Conservation (phyloP, 2,888 invertebrate species). For the Thereva nobilitata region DNA sequence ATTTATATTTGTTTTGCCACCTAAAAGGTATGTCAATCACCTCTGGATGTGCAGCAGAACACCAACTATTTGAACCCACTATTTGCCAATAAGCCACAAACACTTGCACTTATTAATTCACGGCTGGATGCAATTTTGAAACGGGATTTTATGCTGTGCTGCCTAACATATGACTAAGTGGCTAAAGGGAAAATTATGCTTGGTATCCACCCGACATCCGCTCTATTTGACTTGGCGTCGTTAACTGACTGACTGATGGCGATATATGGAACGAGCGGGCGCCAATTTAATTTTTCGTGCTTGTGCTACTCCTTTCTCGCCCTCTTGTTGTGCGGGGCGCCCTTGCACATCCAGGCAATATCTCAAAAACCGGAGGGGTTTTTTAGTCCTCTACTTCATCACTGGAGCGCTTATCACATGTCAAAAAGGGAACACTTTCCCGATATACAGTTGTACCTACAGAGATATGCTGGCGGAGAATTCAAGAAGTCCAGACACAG, state of each 20-base stretch:
- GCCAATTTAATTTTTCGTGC: slow-evolving; percentile 34
- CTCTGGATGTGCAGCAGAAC: background rate
- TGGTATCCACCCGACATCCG: slow-evolving; percentile 41
- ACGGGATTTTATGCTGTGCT: too few relatives aligned
- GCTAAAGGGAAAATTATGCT: slow-evolving; percentile 20
- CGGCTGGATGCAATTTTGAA: background rate
- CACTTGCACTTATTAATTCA: background rate
- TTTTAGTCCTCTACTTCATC: slow-evolving; percentile 19
- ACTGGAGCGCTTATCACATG: slow-evolving; percentile 28
- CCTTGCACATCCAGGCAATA: background rate
- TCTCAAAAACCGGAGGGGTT: background rate
- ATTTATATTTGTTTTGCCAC: slow-evolving; percentile 1
- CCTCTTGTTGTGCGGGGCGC: background rate
- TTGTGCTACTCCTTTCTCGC: slow-evolving; percentile 20
- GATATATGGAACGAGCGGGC: slow-evolving; percentile 35
- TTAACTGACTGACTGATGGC: slow-evolving; percentile 41
- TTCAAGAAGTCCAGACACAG: background rate
- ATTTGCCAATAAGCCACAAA: background rate
- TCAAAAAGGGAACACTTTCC: slow-evolving; percentile 26
- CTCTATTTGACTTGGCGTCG: slow-evolving; percentile 45
- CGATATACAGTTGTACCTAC: background rate
- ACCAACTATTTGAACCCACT: background rate
- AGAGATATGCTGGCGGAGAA: too few relatives aligned
- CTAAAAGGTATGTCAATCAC: slow-evolving; percentile 20
- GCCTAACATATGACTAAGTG: slow-evolving; percentile 19